Evolutionary conservation across 1,140 invertebrate species (phyloP), one percentile per base, ranked within the genome.

Genomic region (Drosophila pectinifera): DNA sequence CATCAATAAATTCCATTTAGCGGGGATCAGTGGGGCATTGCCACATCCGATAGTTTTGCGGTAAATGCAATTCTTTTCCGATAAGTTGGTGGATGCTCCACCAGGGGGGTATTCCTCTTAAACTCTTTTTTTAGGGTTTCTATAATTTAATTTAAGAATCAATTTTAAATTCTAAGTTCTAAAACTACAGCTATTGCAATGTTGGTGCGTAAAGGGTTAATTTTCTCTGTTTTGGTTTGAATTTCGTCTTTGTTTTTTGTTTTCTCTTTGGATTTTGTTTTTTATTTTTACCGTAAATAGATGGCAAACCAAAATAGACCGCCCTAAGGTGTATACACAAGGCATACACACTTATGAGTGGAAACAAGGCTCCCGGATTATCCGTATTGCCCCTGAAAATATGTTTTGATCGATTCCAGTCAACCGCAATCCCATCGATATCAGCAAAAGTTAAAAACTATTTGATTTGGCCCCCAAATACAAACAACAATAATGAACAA

Each of bases 241-340:
- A 18, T 57, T 24, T 43, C 14, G 24, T 18, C 18, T 14, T 26
- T 55, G 22, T 20, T 56, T 22, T 34, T 22, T 57, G 36, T 62
- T 18, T 36, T 14, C 7, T 39, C 26, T 26, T 14, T 34, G 14
- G 20, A n/a, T 28, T 38, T 38, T 24, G 10, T 58, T 16, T 6
- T 20, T 18, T 59, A n/a, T 7, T 31, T 53, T 46, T 31, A 13
- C 31, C 38, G 62, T 39, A 46, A 46, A 46, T 31, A 56, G 28
- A 48, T 49, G 36, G n/a, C 22, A 36, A 38, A 74, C 69, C 20
- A 49, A 74, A 74, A 73, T 54, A 74, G 36, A 73, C 18, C n/a
- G 49, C 20, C 41, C 31, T 31, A 16, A 59, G 53, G 51, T 67
- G 55, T 22, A 36, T 41, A 65, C 54, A 41, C 11, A 38, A n/a